These are phyloP conservation scores for Plebejus argus DNA, from an alignment of 2,888 invertebrate genomes.

Conservation along the genomic window DNA sequence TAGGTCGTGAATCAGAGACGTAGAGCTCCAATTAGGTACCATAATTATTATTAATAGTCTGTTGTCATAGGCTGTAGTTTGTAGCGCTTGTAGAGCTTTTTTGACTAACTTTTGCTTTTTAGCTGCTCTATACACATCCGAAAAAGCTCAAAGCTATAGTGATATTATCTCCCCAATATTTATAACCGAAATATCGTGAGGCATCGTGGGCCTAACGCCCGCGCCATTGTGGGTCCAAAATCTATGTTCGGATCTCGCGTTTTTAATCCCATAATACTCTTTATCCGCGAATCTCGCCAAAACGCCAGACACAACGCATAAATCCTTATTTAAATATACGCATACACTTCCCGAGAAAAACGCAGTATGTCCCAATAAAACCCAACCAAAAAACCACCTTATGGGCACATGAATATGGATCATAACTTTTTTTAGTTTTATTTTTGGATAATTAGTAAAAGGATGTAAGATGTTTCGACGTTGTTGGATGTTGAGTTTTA, in stretches of 20 bases:
- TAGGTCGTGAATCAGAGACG: no score
- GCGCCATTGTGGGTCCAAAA: conserved; percentile 61
- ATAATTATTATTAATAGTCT: no score
- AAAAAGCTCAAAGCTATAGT: not conserved
- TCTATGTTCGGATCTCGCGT: conserved; percentile 59
- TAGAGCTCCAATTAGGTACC: no score
- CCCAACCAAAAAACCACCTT: conserved; percentile 48
- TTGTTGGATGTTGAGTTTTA: conserved; percentile 43
- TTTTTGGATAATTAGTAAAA: conserved; percentile 41
- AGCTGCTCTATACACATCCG: not conserved
- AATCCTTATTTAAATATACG: conserved; percentile 80
- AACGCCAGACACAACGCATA: conserved; percentile 78
- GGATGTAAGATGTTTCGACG: conserved; percentile 46
- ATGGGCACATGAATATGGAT: conserved; percentile 44
- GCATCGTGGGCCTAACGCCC: conserved; percentile 42
- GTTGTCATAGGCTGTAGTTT: no score
- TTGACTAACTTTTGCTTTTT: no score
- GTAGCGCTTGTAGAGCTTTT: no score
- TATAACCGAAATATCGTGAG: conserved; percentile 27
- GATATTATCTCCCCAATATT: not conserved
- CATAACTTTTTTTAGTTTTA: conserved; percentile 42
- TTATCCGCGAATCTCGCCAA: conserved; percentile 78
- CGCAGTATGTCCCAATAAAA: conserved; percentile 18
- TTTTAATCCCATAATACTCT: conserved; percentile 65
- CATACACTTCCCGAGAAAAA: conserved; percentile 45